Percentiles rank a stretch among this genome's conserved stretches.
Evolutionary conservation across 2,888 invertebrate species (phyloP).

Genomic region (Idaea dimidiata): DNA sequence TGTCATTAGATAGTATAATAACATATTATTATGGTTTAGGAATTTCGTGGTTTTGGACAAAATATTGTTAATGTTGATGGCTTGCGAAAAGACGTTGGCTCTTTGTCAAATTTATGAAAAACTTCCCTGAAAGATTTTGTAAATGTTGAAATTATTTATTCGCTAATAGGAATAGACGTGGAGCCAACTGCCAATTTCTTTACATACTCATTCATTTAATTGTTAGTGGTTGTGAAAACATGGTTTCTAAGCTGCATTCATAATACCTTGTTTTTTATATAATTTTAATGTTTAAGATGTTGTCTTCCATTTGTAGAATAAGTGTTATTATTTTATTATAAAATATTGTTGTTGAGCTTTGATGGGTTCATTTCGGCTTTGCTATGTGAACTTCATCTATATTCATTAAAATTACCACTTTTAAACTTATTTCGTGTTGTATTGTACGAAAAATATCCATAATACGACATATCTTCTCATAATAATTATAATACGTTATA

Average conservation of each 20-base stretch:
- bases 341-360: slow-evolving; percentile 5
- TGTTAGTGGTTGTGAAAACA: slow-evolving; percentile 1
- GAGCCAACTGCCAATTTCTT: background rate
- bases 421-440: background rate
- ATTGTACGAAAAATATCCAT: background rate
- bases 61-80: background rate
- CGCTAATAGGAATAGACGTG: background rate
- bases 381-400: background rate
- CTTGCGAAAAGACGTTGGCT: background rate
- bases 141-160: background rate
- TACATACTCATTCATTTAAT: background rate
- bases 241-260: background rate
- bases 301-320: slow-evolving; percentile 54
- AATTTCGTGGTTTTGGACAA: background rate
- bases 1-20: background rate
- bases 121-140: background rate
- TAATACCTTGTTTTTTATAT: slow-evolving; percentile 15
- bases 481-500: background rate
- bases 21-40: background rate
- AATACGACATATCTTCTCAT: background rate
- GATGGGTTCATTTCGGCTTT: background rate
- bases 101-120: background rate
- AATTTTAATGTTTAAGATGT: slow-evolving; percentile 38
- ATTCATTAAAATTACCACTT: background rate
- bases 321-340: slow-evolving; percentile 32